Conservation (phyloP, 2,113 vertebrate species). For the Turdus rufiventris region DNA sequence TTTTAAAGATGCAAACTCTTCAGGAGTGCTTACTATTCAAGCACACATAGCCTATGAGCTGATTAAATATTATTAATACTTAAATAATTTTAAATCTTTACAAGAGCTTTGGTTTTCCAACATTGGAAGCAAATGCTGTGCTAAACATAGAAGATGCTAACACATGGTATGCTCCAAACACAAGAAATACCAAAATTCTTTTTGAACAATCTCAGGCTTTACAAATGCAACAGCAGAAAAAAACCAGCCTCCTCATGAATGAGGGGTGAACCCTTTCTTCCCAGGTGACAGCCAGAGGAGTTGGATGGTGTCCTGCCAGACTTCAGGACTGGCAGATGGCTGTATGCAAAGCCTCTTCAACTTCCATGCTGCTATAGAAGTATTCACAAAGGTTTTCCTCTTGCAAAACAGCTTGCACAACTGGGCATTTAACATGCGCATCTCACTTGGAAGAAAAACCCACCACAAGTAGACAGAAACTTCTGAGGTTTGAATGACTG, state of each 20-base stretch:
- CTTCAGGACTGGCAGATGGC: background rate
- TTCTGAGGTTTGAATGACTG: background rate
- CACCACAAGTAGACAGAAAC: background rate
- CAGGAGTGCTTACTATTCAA: slow-evolving; percentile 46
- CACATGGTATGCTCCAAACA: background rate
- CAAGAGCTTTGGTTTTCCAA: background rate
- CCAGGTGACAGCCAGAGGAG: background rate
- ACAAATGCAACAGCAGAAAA: background rate
- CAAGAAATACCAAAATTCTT: background rate
- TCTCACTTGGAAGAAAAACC: background rate
- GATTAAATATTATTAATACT: slow-evolving; percentile 28
- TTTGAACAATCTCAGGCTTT: background rate
- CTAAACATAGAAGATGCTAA: background rate
- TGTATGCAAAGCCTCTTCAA: background rate
- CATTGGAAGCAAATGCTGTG: background rate
- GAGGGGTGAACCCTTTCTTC: background rate
- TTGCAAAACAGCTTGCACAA: background rate
- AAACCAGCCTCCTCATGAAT: background rate
- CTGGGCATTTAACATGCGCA: background rate
- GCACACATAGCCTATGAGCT: background rate
- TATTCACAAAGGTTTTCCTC: background rate
- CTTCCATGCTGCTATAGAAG: background rate
- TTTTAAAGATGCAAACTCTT: slow-evolving; percentile 55
- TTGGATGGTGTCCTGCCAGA: background rate
- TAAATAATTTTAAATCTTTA: slow-evolving; percentile 21